Conservation (phyloP, 2,797 vertebrate species). For the Diplodus puntazzo region DNA sequence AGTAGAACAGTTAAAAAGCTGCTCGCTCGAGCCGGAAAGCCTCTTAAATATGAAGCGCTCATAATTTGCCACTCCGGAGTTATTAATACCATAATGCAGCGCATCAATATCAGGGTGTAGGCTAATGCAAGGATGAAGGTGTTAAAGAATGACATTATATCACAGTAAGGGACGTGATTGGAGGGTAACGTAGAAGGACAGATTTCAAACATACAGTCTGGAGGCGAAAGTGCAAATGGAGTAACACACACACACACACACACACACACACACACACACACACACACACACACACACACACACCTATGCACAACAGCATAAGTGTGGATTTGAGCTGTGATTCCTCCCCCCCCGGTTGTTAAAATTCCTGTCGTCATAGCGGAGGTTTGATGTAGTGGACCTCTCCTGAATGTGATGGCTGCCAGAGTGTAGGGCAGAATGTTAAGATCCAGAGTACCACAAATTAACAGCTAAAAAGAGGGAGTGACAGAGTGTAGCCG, state of each 20-base stretch:
- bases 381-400: slow-evolving; percentile 72
- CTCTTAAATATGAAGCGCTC: slow-evolving; percentile 69
- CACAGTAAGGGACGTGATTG: slow-evolving; percentile 26
- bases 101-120: slow-evolving; percentile 40
- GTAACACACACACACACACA: slow-evolving; percentile 33
- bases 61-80: slow-evolving; percentile 65
- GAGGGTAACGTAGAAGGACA: slow-evolving; percentile 46
- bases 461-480: slow-evolving; percentile 76
- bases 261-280: no score
- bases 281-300: slow-evolving; percentile 41
- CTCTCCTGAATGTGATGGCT: slow-evolving; percentile 69
- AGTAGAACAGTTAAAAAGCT: slow-evolving; percentile 60
- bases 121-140: slow-evolving; percentile 50
- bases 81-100: slow-evolving; percentile 60
- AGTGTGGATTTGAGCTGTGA: slow-evolving; percentile 18
- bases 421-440: slow-evolving; percentile 57
- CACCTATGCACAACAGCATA: slow-evolving; percentile 27
- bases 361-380: slow-evolving; percentile 62
- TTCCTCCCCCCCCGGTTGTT: slow-evolving; percentile 33
- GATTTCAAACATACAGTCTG: slow-evolving; percentile 27
- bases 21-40: slow-evolving; percentile 64
- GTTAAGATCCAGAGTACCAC: slow-evolving; percentile 63
- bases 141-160: slow-evolving; percentile 44
- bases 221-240: slow-evolving; percentile 28
- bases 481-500: slow-evolving; percentile 74